Base-by-base conservation (phyloP, 2,797 vertebrate species). In the Pseudochirops corinnae region DNA sequence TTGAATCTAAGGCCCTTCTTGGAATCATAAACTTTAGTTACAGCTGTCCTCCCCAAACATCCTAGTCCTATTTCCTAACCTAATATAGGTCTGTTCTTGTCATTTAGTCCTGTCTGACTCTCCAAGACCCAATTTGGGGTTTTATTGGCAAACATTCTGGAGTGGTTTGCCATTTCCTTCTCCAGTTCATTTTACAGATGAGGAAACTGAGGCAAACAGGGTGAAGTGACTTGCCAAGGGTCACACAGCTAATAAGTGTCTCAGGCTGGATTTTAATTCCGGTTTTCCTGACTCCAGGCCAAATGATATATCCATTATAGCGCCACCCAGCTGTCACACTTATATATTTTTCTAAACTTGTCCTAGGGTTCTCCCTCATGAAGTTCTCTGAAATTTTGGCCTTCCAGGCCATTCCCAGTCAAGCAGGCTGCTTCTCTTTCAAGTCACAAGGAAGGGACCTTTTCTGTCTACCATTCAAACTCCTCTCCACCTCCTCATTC, bases 401-500 rank as follows among this genome's bases (percentile, higher is more conserved):
- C 92, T 58, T 55, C 52, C 4, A 2, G 52, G 60, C 56, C 39
- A 29, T 13, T 33, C 92, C 93, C 82, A 26, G 67, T 87, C 82
- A 96, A 67, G 53, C 67, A 95, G 94, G 0, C 90, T 67, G 55
- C 24, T 97, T 96, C 93, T 55, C 53, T 82, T 94, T 33, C 1
- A 94, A 82, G 82, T 57, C 31, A 33, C 33, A 82, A 67, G 60
- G 93, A 62, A 91, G 87, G 28, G 74, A 95, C 39, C 12, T 60
- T n/a, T 53, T 21, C 52, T 21, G 74, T 56, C 62, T 96, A 96
- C 31, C 92, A 5, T 74, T 92, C 94, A 67, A 87, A 93, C 1
- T 24, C 52, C 26, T 16, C 14, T 50, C 74, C 74, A 87, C 74
- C 26, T 92, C 93, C 91, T 93, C 95, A 93, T 95, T 97, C 95